phyloP scores from a whole-genome alignment of 2,888 invertebrate genomes.

The Calliphora vomitoria region DNA sequence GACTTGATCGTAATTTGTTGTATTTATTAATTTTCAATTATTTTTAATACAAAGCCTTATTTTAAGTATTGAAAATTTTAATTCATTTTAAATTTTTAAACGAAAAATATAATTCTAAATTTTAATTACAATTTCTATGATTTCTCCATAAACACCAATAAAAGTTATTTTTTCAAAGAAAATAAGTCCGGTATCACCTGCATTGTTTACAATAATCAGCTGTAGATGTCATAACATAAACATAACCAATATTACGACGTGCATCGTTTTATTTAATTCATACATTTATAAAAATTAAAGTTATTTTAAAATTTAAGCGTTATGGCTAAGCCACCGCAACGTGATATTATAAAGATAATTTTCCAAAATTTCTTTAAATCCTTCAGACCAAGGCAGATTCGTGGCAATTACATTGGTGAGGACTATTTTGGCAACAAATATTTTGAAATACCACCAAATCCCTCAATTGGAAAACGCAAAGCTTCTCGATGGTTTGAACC shows the following conservation, averaged over 20 bases:
- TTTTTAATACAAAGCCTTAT: too few relatives aligned
- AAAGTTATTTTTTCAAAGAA: too few relatives aligned
- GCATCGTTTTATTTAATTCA: neutral
- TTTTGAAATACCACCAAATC: constrained; percentile 90
- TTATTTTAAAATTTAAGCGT: neutral
- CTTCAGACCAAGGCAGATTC: constrained; percentile 85
- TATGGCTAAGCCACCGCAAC: constrained; percentile 81
- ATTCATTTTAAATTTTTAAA: too few relatives aligned
- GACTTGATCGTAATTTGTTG: too few relatives aligned
- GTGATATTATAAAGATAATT: constrained; percentile 82
- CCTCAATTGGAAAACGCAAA: constrained; percentile 88
- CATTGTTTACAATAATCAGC: constrained; percentile 40
- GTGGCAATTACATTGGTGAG: constrained; percentile 87
- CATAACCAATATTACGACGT: constrained; percentile 47
- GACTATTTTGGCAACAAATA: constrained; percentile 94
- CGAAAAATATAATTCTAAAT: too few relatives aligned
- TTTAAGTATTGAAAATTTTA: too few relatives aligned
- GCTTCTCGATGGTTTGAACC: constrained; percentile 91
- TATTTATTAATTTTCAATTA: too few relatives aligned
- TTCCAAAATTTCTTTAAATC: constrained; percentile 83
- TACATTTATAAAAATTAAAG: neutral
- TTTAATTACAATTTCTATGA: too few relatives aligned
- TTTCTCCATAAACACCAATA: too few relatives aligned
- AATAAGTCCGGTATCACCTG: constrained; percentile 12
- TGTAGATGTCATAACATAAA: constrained; percentile 65